Evolutionary conservation across 2,888 invertebrate genomes (phyloP).

Genomic region (Eupithecia subfuscata): DNA sequence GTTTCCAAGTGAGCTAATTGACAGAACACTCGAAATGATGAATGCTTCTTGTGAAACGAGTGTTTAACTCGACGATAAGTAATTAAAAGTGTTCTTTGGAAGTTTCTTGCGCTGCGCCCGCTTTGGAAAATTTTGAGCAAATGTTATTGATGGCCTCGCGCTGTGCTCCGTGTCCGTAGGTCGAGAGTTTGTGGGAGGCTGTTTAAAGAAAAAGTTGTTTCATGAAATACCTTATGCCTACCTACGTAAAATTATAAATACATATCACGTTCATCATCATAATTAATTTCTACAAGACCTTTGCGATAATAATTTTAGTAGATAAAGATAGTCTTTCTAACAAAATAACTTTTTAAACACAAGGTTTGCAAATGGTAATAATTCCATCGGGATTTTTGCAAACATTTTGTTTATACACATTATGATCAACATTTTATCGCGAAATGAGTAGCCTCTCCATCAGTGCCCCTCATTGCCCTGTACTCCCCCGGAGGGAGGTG

Average conservation of each 20-base stretch:
- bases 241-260: no score
- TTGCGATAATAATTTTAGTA: neutral
- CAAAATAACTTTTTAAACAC: neutral
- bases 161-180: neutral
- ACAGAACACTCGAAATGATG: constrained; percentile 32
- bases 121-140: neutral
- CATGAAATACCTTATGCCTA: neutral
- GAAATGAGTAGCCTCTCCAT: neutral
- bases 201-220: neutral
- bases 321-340: neutral
- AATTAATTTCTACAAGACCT: neutral
- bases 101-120: neutral
- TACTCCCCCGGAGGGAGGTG: neutral
- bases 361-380: neutral
- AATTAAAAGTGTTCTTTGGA: constrained; percentile 34
- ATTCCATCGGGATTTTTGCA: neutral
- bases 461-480: neutral
- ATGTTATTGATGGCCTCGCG: neutral
- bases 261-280: no score
- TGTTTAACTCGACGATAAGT: constrained; percentile 30
- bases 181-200: neutral
- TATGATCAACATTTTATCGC: neutral
- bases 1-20: constrained; percentile 28
- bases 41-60: constrained; percentile 29
- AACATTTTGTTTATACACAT: no score